Evolutionary conservation across 2,113 vertebrate genomes (phyloP).

Genomic region (Lepisosteus oculatus): DNA sequence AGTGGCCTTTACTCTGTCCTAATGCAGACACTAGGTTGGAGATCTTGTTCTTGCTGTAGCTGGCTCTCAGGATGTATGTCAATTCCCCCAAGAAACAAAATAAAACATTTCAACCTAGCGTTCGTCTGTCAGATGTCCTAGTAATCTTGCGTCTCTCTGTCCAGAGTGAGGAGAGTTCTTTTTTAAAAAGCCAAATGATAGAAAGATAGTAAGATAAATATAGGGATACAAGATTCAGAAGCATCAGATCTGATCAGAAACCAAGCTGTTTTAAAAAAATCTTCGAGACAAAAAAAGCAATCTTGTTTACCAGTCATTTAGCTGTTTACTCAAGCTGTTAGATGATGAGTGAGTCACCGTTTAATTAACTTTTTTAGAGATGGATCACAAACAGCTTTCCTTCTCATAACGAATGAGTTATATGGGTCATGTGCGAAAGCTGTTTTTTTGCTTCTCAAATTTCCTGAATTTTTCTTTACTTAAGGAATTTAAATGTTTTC

Average conservation of each 20-base stretch:
- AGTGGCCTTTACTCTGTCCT: slow-evolving; percentile 37
- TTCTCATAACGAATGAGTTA: background rate
- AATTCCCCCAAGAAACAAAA: background rate
- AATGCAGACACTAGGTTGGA: slow-evolving; percentile 35
- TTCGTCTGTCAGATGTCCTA: too few relatives aligned
- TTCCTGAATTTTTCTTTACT: background rate
- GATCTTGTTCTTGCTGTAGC: background rate
- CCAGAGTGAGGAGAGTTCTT: background rate
- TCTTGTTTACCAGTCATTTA: background rate
- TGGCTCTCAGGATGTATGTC: slow-evolving; percentile 9
- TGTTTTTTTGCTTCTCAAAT: background rate
- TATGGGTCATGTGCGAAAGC: background rate
- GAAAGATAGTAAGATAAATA: too few relatives aligned
- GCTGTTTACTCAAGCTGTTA: background rate
- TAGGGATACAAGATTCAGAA: too few relatives aligned
- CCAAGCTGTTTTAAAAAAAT: background rate
- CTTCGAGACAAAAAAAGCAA: background rate
- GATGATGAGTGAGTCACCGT: background rate
- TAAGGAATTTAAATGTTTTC: too few relatives aligned
- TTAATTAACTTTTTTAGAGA: background rate
- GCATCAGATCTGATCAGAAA: too few relatives aligned
- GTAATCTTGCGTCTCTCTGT: too few relatives aligned
- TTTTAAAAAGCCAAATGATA: background rate
- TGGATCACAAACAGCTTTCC: background rate
- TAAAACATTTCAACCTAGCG: background rate